Conservation (phyloP, 2,113 vertebrate species). For the Propithecus coquereli region DNA sequence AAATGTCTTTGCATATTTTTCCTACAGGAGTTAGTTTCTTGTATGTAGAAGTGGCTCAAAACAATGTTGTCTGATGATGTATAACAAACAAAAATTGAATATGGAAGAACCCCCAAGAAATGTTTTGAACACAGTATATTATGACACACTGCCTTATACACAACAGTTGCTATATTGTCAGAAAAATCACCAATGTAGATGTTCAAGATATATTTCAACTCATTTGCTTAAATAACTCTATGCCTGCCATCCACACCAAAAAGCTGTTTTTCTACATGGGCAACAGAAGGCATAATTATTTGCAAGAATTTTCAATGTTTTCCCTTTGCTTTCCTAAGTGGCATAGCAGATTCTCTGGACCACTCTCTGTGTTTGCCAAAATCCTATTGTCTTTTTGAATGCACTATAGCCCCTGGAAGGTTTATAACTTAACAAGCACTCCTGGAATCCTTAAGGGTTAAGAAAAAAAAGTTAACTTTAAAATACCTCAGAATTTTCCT, state of each 20-base stretch:
- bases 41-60: constrained; percentile 47
- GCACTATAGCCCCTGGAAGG: not conserved
- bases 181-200: constrained; percentile 67
- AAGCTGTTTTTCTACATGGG: constrained; percentile 64
- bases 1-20: constrained; percentile 21
- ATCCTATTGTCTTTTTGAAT: constrained; percentile 54
- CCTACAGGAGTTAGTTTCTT: constrained; percentile 13
- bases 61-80: constrained; percentile 62
- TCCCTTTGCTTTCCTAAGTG: constrained; percentile 51
- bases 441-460: not conserved
- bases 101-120: constrained; percentile 64
- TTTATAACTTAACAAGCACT: not conserved
- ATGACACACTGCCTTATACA: constrained; percentile 69
- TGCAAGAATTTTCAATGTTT: constrained; percentile 66
- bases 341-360: not conserved
- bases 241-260: constrained; percentile 66
- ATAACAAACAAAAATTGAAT: constrained; percentile 74
- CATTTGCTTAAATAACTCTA: constrained; percentile 64
- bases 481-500: not conserved
- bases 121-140: constrained; percentile 72
- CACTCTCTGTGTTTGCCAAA: constrained; percentile 29
- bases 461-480: not conserved
- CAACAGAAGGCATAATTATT: constrained; percentile 75
- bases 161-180: constrained; percentile 73
- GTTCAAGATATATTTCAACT: constrained; percentile 60